Conservation (phyloP, 1,140 invertebrate species). For the Drosophila parabipectinata region DNA sequence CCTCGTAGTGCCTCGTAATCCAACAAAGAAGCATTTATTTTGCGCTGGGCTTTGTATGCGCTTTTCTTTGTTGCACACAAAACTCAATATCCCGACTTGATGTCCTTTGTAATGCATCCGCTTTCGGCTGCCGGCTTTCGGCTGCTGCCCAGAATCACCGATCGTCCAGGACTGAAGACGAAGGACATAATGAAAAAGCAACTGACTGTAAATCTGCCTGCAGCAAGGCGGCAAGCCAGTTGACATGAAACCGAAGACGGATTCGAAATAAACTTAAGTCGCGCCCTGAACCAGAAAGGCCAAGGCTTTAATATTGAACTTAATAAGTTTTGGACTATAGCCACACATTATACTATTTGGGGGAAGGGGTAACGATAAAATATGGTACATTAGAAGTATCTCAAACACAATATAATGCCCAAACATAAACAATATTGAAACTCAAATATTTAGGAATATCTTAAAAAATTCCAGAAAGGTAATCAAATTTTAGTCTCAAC, state of each 20-base stretch:
- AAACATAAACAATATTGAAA: too few relatives aligned
- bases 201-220: conserved; percentile 67
- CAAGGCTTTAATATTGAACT: conserved; percentile 68
- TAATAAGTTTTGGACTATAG: conserved; percentile 57
- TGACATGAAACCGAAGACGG: conserved; percentile 53
- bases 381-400: too few relatives aligned
- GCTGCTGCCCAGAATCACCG: conserved; percentile 16
- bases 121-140: conserved; percentile 42
- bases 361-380: too few relatives aligned
- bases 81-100: conserved; percentile 79
- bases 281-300: neutral
- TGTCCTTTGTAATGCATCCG: conserved; percentile 81
- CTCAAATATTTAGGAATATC: too few relatives aligned
- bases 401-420: too few relatives aligned
- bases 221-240: conserved; percentile 54
- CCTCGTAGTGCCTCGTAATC: conserved; percentile 29
- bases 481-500: too few relatives aligned
- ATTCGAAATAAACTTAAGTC: conserved; percentile 1
- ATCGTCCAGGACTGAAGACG: conserved; percentile 2
- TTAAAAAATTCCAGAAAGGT: too few relatives aligned
- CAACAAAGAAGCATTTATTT: conserved; percentile 81
- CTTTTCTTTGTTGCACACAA: conserved; percentile 78
- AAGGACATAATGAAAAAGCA: conserved; percentile 24
- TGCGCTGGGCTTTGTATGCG: conserved; percentile 78
- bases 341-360: conserved; percentile 12